Conservation (phyloP, 2,888 invertebrate genomes). For the Tryphoninae sp. region DNA sequence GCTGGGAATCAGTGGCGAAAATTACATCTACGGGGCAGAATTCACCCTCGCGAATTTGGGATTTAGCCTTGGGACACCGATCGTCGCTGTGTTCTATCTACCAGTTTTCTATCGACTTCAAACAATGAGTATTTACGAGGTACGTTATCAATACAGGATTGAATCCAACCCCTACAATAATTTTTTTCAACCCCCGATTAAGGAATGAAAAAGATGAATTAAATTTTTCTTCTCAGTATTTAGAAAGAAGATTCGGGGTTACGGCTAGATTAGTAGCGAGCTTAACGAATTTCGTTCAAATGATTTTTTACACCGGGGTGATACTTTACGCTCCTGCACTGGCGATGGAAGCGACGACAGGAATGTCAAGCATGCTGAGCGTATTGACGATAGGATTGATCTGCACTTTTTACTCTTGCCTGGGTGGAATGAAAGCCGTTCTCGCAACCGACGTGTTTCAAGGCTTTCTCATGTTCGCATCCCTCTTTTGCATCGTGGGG, state of each 20-base stretch:
- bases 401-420: constrained; percentile 93
- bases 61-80: constrained; percentile 89
- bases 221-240: constrained; percentile 82
- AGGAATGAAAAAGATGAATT: neutral
- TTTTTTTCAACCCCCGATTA: too few relatives aligned
- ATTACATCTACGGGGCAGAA: constrained; percentile 91
- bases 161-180: too few relatives aligned
- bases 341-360: constrained; percentile 84
- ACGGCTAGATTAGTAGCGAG: constrained; percentile 83
- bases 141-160: constrained; percentile 70
- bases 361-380: constrained; percentile 80
- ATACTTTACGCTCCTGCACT: constrained; percentile 86
- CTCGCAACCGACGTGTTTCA: constrained; percentile 93
- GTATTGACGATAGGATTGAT: constrained; percentile 84
- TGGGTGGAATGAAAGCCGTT: constrained; percentile 96
- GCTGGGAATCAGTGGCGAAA: constrained; percentile 94
- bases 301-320: constrained; percentile 83
- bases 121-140: constrained; percentile 94
- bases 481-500: constrained; percentile 89
- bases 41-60: constrained; percentile 90
- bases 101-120: constrained; percentile 93
- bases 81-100: constrained; percentile 89
- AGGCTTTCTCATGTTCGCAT: constrained; percentile 91
- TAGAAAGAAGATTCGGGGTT: constrained; percentile 84
- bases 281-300: constrained; percentile 83